Percentiles rank a stretch among this genome's conserved stretches.
These are phyloP conservation scores for Coptodon bakossiorum DNA, from an alignment of 2,113 vertebrate genomes.

Conservation along the genomic window DNA sequence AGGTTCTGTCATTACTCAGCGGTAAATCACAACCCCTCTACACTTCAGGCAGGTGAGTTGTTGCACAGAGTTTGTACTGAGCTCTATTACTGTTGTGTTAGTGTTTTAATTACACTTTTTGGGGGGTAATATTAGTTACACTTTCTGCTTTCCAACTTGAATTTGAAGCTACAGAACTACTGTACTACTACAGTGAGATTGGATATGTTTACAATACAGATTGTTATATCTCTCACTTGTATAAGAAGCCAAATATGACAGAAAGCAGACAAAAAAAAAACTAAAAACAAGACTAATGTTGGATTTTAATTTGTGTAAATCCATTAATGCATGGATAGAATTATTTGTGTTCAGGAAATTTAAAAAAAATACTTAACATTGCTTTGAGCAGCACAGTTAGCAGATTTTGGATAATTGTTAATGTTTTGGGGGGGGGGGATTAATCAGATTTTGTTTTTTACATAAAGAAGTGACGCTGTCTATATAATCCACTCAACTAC, in stretches of 20 bases:
- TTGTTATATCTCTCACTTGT: neutral
- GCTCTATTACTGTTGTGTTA: neutral
- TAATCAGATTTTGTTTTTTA: neutral
- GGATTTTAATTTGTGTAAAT: neutral
- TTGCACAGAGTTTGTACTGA: neutral
- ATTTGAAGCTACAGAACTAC: neutral
- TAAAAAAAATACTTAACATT: neutral
- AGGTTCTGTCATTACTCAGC: neutral
- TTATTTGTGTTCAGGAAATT: neutral
- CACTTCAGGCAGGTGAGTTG: neutral
- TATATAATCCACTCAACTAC: neutral
- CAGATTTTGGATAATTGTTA: neutral
- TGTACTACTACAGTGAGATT: neutral
- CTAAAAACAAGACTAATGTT: neutral
- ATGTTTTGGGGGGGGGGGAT: accelerated
- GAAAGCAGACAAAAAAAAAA: neutral
- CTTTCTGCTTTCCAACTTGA: neutral
- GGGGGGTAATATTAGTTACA: neutral
- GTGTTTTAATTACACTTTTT: neutral
- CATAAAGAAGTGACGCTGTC: neutral
- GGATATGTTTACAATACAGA: neutral
- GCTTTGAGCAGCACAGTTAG: neutral
- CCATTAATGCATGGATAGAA: neutral
- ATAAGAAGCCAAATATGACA: neutral
- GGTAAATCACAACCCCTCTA: neutral